Evolutionary conservation across 2,113 vertebrate species (phyloP), one percentile per base, ranked within the genome.

Genomic region (Pseudorasbora parva): DNA sequence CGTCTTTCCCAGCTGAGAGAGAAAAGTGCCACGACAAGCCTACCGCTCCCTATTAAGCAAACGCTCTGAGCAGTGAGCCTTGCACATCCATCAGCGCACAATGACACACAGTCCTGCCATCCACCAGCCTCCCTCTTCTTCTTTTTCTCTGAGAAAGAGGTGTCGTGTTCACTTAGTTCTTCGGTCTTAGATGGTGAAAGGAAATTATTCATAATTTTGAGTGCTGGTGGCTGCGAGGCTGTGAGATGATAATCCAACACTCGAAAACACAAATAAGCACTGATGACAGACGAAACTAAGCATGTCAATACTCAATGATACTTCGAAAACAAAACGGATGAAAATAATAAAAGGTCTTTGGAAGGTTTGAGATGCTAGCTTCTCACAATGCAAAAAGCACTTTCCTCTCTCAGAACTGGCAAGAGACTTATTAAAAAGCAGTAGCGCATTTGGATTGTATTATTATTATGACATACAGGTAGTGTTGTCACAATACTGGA

Each of bases 41-140:
- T 91, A 87, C 85, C 81, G 91, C 91, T 92, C 88, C 90, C 92
- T 54, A 90, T 94, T 94, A 93, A 89, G 90, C 91, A 91, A 93
- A 90, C 91, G 91, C 90, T 92, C 90, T 91, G 90, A 93, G 91
- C 91, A 79, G 78, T 91, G 91, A 92, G 88, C 82, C 74, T 75
- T 43, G 27, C 88, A 90, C 90, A 93, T 92, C 91, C 88, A 91
- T 92, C 92, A 93, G 87, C 88, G 72, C 84, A 43, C 81, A 90
- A 90, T 90, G 88, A 87, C 90, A 87, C 86, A 78, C 59, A 37
- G 54, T 66, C n/a, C n/a, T 43, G 45, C 75, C 47, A 78, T 79
- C 49, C 41, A 12, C 25, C 78, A 81, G 78, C 27, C 78, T 51
- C 11, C 19, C 47, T 51, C 27, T 69, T 45, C 21, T 47, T 43